These are phyloP conservation scores for Bufotes viridis DNA, from an alignment of 2,797 vertebrate genomes.

Conservation along the genomic window DNA sequence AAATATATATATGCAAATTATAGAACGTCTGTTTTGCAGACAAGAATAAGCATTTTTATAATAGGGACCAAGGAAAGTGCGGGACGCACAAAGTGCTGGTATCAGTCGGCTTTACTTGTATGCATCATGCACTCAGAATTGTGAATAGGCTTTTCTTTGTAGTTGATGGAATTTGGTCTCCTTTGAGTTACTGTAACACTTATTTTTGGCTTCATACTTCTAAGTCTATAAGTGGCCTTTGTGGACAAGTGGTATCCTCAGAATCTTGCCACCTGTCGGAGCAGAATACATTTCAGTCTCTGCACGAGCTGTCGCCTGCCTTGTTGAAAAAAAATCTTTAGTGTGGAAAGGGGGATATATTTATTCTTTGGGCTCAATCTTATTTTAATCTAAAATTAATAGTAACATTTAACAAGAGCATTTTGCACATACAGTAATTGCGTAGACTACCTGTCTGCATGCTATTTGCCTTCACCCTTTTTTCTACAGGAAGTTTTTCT, in stretches of 20 bases:
- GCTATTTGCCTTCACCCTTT: too few species aligned
- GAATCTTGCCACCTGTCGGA: constrained; percentile 50
- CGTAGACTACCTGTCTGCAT: too few species aligned
- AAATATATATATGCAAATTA: too few species aligned
- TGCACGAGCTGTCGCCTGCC: constrained; percentile 4
- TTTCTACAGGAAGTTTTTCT: too few species aligned
- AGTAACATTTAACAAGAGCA: too few species aligned
- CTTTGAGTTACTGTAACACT: constrained; percentile 40
- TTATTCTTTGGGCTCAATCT: not conserved
- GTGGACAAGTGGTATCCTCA: constrained; percentile 41
- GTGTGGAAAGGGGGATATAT: too few species aligned
- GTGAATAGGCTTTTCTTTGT: constrained; percentile 21
- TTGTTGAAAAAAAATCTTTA: not conserved
- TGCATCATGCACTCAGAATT: not conserved
- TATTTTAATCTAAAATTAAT: not conserved
- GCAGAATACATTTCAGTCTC: constrained; percentile 21
- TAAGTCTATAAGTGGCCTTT: constrained; percentile 51
- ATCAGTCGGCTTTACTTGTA: too few species aligned
- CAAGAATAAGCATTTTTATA: too few species aligned
- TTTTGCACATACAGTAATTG: not conserved
- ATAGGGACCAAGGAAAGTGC: too few species aligned
- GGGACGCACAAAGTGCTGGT: too few species aligned
- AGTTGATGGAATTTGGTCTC: constrained; percentile 24
- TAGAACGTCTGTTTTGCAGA: too few species aligned
- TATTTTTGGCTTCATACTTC: constrained; percentile 50